A percentile compares a stretch with the other conserved stretches of the same genome.
Conservation (phyloP, 2,888 invertebrate species). For the Helobdella robusta region DNA sequence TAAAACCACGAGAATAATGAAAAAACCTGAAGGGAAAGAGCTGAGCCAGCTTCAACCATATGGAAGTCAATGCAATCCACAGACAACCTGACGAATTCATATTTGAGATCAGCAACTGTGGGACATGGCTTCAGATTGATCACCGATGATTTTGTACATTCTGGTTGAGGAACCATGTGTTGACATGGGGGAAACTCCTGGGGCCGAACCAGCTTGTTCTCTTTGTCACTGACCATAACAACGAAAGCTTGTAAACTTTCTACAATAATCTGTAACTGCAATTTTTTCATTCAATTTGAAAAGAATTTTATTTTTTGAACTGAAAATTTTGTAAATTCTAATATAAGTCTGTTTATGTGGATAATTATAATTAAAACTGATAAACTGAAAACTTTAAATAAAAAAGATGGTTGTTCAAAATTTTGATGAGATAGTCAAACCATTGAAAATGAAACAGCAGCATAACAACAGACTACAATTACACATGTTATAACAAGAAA, state of each 20-base stretch:
- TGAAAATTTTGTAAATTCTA: too few relatives aligned
- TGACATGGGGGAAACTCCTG: slow-evolving; percentile 56
- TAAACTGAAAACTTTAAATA: too few relatives aligned
- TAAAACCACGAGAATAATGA: slow-evolving; percentile 67
- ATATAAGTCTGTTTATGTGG: too few relatives aligned
- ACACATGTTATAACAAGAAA: too few relatives aligned
- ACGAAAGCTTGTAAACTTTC: slow-evolving; percentile 74
- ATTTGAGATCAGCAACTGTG: slow-evolving; percentile 75
- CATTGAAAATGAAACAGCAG: too few relatives aligned
- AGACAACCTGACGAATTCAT: slow-evolving; percentile 69
- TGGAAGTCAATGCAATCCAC: slow-evolving; percentile 65
- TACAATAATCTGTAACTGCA: slow-evolving; percentile 67
- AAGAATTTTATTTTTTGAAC: not conserved
- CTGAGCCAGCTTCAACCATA: slow-evolving; percentile 77
- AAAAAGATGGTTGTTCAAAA: too few relatives aligned
- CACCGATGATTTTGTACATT: slow-evolving; percentile 51
- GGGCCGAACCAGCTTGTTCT: slow-evolving; percentile 78
- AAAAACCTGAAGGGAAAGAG: slow-evolving; percentile 70
- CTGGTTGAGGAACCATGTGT: slow-evolving; percentile 55
- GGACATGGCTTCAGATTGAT: slow-evolving; percentile 64
- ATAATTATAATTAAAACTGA: too few relatives aligned
- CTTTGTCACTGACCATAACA: slow-evolving; percentile 72
- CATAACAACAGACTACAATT: too few relatives aligned
- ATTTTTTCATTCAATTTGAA: slow-evolving; percentile 1
- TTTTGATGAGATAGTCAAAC: too few relatives aligned